phyloP scores from a whole-genome alignment of 2,113 vertebrate species.

The Meriones unguiculatus region DNA sequence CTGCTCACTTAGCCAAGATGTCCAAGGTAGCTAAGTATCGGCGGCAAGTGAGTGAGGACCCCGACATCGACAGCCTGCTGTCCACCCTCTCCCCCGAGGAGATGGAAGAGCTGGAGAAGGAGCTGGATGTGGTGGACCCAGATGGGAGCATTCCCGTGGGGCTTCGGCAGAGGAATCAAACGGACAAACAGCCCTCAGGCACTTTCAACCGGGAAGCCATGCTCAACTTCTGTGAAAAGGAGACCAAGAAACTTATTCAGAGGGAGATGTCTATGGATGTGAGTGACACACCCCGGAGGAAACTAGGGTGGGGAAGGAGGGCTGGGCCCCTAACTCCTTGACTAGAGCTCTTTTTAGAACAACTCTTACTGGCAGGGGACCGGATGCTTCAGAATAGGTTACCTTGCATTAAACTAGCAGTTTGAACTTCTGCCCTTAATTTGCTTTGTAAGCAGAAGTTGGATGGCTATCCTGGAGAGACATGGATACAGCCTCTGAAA shows the following conservation, averaged over 20 bases:
- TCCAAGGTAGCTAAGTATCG: slow-evolving; percentile 90
- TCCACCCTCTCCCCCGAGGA: slow-evolving; percentile 92
- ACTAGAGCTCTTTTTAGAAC: neutral
- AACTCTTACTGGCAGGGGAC: neutral
- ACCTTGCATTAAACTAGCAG: neutral
- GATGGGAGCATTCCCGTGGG: slow-evolving; percentile 89
- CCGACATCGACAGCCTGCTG: slow-evolving; percentile 91
- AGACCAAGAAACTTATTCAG: slow-evolving; percentile 87
- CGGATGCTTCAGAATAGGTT: neutral
- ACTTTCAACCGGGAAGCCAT: slow-evolving; percentile 84
- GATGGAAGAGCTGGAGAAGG: slow-evolving; percentile 93
- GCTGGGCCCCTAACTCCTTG: neutral
- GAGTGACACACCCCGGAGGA: slow-evolving; percentile 75
- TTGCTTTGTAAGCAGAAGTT: neutral
- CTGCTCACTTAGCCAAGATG: slow-evolving; percentile 86
- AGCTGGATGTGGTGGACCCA: slow-evolving; percentile 91
- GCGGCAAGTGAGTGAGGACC: slow-evolving; percentile 92
- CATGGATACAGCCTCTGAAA: neutral
- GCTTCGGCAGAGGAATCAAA: slow-evolving; percentile 84
- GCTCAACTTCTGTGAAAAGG: slow-evolving; percentile 86
- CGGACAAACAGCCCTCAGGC: slow-evolving; percentile 84
- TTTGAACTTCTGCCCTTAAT: neutral
- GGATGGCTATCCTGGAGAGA: neutral
- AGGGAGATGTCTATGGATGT: slow-evolving; percentile 92
- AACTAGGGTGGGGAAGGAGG: too few species aligned